Conservation (phyloP, 1,140 invertebrate genomes). For the Globodera ellingtonae region DNA sequence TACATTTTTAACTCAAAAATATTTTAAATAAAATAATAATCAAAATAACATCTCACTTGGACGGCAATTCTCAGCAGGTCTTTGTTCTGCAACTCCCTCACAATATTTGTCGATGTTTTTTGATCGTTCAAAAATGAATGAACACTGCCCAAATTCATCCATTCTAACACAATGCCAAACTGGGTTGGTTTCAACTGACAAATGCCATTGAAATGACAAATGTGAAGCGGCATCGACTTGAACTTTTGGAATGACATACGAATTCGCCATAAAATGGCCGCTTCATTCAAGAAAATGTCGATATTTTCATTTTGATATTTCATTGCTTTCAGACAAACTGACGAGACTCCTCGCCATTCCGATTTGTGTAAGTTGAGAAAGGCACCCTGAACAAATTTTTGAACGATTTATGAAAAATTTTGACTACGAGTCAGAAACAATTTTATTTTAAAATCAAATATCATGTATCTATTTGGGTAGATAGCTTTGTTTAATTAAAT, state of each 20-base stretch:
- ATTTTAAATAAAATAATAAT: too few species aligned
- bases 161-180: background rate
- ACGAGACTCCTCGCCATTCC: background rate
- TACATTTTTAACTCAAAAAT: too few species aligned
- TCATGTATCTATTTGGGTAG: too few species aligned
- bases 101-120: background rate
- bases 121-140: background rate
- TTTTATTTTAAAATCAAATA: too few species aligned
- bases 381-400: background rate
- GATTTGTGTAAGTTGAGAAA: background rate
- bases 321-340: background rate
- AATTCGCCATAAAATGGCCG: background rate
- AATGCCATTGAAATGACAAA: background rate
- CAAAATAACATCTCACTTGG: background rate
- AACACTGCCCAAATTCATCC: slow-evolving; percentile 2
- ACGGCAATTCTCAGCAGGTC: background rate
- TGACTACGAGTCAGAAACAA: too few species aligned
- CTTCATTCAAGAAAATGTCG: background rate
- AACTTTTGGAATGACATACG: background rate
- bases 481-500: too few species aligned
- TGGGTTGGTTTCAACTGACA: background rate
- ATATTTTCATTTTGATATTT: background rate
- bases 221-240: background rate
- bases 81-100: background rate
- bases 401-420: too few species aligned